A percentile compares a stretch with the other conserved stretches of the same genome.
phyloP scores from a whole-genome alignment of 1,140 invertebrate species.

The Fopius arisanus region DNA sequence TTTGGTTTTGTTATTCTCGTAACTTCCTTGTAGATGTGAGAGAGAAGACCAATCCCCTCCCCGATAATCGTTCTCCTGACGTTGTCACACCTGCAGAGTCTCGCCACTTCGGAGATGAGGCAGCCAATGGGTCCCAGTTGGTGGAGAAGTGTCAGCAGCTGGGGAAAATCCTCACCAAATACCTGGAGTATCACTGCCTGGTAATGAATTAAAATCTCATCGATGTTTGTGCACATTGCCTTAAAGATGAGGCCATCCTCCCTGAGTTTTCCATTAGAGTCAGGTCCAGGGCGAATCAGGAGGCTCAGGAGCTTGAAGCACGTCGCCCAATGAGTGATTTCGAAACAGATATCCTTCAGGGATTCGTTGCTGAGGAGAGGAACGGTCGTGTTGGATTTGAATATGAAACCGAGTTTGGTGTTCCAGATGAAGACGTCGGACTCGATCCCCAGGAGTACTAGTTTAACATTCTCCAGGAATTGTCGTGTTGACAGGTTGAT shows the following conservation, averaged over 20 bases:
- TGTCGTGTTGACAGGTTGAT: conserved; percentile 38
- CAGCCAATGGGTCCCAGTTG: conserved; percentile 63
- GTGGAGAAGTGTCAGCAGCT: conserved; percentile 63
- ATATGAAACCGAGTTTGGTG: conserved; percentile 46
- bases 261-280: conserved; percentile 41
- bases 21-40: conserved; percentile 69
- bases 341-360: conserved; percentile 44
- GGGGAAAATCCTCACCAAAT: conserved; percentile 55
- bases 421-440: conserved; percentile 59
- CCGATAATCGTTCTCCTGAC: conserved; percentile 51
- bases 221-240: conserved; percentile 67
- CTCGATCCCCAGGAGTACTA: conserved; percentile 62
- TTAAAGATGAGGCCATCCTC: conserved; percentile 59
- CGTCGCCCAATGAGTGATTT: conserved; percentile 55
- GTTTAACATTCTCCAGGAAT: conserved; percentile 58
- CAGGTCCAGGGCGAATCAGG: conserved; percentile 40
- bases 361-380: conserved; percentile 45
- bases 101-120: conserved; percentile 67
- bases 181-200: conserved; percentile 64
- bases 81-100: conserved; percentile 64
- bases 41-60: conserved; percentile 67
- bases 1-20: conserved; percentile 66
- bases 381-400: conserved; percentile 47
- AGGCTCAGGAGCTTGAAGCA: conserved; percentile 50
- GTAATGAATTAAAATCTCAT: conserved; percentile 67